phyloP scores from a whole-genome alignment of 30 jellyfish, hydroid and myxozoan species.

The Pelagia noctiluca region DNA sequence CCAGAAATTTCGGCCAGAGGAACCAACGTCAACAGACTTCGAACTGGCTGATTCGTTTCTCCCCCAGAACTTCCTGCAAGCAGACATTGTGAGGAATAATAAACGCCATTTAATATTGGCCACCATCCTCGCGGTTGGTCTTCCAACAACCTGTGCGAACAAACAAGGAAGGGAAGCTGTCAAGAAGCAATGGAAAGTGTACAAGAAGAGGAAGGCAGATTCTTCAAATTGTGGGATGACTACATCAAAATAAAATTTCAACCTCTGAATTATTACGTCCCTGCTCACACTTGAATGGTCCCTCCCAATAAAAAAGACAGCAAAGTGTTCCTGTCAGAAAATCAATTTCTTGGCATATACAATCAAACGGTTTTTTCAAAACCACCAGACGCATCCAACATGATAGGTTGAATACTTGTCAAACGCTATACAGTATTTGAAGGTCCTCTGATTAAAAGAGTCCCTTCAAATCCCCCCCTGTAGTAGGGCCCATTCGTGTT shows the following conservation, averaged over 20 bases:
- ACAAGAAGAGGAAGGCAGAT: neutral
- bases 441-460: neutral
- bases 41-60: neutral
- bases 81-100: neutral
- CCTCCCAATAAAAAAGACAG: neutral
- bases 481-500: neutral
- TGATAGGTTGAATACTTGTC: neutral
- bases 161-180: neutral
- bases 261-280: neutral
- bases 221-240: neutral
- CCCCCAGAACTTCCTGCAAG: slow-evolving; percentile 2
- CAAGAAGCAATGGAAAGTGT: neutral
- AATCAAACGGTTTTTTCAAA: neutral
- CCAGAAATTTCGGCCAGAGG: slow-evolving; percentile 11
- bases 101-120: slow-evolving; percentile 14
- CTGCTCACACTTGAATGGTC: neutral
- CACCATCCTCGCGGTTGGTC: slow-evolving; percentile 5
- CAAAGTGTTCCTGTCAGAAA: neutral
- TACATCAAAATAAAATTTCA: neutral
- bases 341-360: too few relatives aligned
- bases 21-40: neutral
- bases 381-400: too few relatives aligned
- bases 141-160: slow-evolving; percentile 12
- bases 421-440: too few relatives aligned
- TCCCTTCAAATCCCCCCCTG: neutral